Evolutionary conservation across 2,888 invertebrate genomes (phyloP).

Genomic region (Linyphia triangularis): DNA sequence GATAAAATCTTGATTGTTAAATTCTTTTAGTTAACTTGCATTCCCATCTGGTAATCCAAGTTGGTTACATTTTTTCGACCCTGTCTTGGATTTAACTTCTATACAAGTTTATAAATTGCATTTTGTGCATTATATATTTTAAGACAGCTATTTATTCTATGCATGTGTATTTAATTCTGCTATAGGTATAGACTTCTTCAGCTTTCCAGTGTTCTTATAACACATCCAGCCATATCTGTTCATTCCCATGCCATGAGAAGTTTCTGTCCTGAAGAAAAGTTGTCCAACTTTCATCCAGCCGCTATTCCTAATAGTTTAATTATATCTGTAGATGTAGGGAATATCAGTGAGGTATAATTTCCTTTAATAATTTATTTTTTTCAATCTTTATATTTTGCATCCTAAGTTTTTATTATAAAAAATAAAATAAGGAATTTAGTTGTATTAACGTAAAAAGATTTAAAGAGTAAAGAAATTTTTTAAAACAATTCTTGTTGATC

Average conservation of each 20-base stretch:
- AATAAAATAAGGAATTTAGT: neutral
- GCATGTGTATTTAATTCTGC: constrained; percentile 45
- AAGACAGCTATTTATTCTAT: constrained; percentile 59
- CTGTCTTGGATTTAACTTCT: no score
- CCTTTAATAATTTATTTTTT: no score
- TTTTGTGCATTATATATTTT: no score
- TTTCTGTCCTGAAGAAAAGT: constrained; percentile 58
- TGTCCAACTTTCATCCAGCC: constrained; percentile 57
- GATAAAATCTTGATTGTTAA: no score
- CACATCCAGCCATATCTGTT: constrained; percentile 77
- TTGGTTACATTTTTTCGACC: no score
- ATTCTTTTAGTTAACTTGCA: no score
- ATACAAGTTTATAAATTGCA: no score
- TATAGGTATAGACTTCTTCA: constrained; percentile 79
- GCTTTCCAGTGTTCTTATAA: constrained; percentile 76
- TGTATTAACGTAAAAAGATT: neutral
- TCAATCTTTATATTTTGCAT: neutral
- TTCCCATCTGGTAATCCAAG: neutral
- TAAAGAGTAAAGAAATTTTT: no score
- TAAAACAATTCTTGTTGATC: no score
- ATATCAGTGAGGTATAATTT: constrained; percentile 79
- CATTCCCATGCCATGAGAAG: constrained; percentile 78
- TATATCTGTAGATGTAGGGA: constrained; percentile 79
- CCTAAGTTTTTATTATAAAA: neutral
- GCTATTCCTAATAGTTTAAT: constrained; percentile 77